These are phyloP conservation scores for Diplazon laetatorius DNA, from an alignment of 2,888 invertebrate species.

Conservation along the genomic window DNA sequence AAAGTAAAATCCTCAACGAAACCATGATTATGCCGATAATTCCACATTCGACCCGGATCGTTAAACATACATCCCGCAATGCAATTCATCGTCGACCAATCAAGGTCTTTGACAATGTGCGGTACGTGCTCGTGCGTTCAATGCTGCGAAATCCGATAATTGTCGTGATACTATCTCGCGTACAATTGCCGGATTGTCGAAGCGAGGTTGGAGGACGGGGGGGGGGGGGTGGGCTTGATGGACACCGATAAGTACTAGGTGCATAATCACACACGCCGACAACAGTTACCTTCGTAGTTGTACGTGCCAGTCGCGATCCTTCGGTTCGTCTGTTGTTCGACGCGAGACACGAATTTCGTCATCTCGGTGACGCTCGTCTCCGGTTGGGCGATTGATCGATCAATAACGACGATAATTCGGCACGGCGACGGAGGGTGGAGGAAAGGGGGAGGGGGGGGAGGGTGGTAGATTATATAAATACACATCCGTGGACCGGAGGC, in stretches of 20 bases:
- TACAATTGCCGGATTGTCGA: not conserved
- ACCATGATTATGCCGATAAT: conserved; percentile 3
- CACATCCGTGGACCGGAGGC: conserved; percentile 12
- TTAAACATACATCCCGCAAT: conserved; percentile 2
- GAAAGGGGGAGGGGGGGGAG: too few relatives aligned
- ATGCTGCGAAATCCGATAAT: conserved; percentile 27
- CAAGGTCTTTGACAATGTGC: conserved; percentile 15
- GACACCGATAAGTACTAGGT: conserved; percentile 26
- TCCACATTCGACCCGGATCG: not conserved
- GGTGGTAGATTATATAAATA: not conserved
- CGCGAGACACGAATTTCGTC: not conserved
- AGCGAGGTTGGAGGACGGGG: too few relatives aligned
- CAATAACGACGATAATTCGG: conserved; percentile 45
- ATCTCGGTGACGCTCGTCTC: conserved; percentile 26
- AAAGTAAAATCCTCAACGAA: not conserved
- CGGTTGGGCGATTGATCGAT: conserved; percentile 40
- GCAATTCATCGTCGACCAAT: not conserved
- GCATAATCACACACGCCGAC: conserved; percentile 9
- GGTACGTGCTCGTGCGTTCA: conserved; percentile 15
- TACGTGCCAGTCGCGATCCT: not conserved
- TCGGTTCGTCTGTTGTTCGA: conserved; percentile 6
- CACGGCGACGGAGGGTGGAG: too few relatives aligned
- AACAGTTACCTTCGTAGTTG: conserved; percentile 35
- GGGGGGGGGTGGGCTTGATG: conserved; percentile 26
- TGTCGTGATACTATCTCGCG: conserved; percentile 27